These are phyloP conservation scores for Ciconia stormi DNA, from an alignment of 2,113 vertebrate species.

Conservation along the genomic window DNA sequence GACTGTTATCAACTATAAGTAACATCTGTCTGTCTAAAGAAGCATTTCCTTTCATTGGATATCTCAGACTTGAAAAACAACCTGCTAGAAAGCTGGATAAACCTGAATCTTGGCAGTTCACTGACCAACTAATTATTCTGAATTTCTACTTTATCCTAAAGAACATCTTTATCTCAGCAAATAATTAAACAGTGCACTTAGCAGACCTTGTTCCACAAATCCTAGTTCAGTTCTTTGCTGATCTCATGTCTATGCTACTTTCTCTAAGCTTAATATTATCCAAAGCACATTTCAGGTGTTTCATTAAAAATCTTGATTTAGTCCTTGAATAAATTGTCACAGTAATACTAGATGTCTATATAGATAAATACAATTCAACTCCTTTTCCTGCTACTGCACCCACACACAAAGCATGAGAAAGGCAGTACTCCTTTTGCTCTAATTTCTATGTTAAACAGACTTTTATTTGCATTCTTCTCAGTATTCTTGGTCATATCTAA, in stretches of 20 bases:
- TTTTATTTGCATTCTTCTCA: slow-evolving; percentile 36
- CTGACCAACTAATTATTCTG: neutral
- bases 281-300: neutral
- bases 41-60: neutral
- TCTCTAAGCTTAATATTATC: neutral
- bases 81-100: neutral
- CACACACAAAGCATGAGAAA: neutral
- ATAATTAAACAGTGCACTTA: neutral
- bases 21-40: neutral
- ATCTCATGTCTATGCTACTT: neutral
- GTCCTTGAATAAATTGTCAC: neutral
- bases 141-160: neutral
- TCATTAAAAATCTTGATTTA: neutral
- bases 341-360: neutral
- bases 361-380: neutral
- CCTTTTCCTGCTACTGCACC: neutral
- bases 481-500: neutral
- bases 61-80: neutral
- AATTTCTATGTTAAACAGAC: neutral
- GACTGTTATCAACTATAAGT: neutral
- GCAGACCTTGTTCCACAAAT: neutral
- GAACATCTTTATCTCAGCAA: neutral
- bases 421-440: neutral
- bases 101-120: neutral
- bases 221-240: neutral